Evolutionary conservation across 2,113 vertebrate genomes (phyloP).

Genomic region (Prolemur simus): DNA sequence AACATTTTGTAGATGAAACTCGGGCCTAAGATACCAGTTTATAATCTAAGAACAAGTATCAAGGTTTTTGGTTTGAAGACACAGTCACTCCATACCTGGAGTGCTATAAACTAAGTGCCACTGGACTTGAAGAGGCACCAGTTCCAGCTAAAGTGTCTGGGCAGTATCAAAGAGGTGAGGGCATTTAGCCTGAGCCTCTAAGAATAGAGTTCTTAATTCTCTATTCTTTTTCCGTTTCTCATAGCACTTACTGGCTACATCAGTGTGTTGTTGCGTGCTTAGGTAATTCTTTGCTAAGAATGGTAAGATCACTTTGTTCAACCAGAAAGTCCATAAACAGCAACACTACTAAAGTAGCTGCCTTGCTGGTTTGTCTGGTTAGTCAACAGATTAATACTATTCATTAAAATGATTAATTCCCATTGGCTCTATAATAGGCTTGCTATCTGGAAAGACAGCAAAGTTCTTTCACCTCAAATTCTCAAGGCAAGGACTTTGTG

Average conservation of each 20-base stretch:
- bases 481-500: conserved; percentile 33
- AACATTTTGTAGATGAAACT: conserved; percentile 1
- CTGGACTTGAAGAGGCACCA: neutral
- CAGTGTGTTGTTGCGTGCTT: neutral
- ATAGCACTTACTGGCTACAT: neutral
- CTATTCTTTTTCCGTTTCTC: neutral
- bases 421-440: neutral
- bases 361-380: neutral
- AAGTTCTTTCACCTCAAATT: conserved; percentile 1
- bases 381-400: conserved; percentile 34
- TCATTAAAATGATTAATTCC: conserved; percentile 37
- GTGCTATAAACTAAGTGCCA: neutral
- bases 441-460: conserved; percentile 26
- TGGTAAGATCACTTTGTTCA: neutral
- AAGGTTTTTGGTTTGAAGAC: neutral
- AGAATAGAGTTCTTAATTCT: neutral
- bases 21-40: neutral
- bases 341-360: neutral
- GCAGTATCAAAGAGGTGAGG: neutral
- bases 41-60: neutral
- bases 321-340: conserved; percentile 15
- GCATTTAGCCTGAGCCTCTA: neutral
- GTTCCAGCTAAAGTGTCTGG: neutral
- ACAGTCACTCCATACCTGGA: neutral
- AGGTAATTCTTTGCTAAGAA: conserved; percentile 12